These are phyloP conservation scores for Dipodomys spectabilis DNA, from an alignment of 2,113 vertebrate genomes.

Conservation along the genomic window DNA sequence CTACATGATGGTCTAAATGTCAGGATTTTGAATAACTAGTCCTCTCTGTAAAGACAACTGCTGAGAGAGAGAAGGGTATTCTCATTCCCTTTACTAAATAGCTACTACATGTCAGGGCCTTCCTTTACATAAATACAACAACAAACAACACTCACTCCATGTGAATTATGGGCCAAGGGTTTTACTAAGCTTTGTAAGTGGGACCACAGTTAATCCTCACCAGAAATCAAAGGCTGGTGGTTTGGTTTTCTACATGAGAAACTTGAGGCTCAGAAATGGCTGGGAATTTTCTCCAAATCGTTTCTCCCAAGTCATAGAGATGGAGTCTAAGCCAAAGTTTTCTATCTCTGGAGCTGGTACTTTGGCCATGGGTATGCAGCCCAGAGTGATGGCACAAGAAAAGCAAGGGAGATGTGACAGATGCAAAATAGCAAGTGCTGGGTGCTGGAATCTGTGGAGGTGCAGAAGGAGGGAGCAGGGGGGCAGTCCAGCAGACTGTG, in stretches of 20 bases:
- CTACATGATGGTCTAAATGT: neutral
- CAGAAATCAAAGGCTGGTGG: neutral
- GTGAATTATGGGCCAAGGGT: neutral
- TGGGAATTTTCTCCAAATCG: neutral
- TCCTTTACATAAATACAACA: neutral
- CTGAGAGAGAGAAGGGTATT: neutral
- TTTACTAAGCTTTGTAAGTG: conserved; percentile 21
- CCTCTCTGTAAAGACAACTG: neutral
- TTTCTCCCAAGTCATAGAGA: neutral
- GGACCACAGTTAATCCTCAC: conserved; percentile 1
- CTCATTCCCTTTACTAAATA: neutral
- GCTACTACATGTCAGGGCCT: neutral
- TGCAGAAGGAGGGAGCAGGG: neutral
- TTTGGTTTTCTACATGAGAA: neutral
- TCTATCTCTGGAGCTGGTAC: neutral
- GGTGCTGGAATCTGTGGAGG: neutral
- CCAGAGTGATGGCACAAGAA: neutral
- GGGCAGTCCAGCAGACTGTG: neutral
- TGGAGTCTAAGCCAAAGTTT: neutral
- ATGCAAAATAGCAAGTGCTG: neutral
- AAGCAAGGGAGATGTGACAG: neutral
- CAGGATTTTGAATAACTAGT: neutral
- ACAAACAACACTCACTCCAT: neutral
- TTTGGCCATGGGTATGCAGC: neutral
- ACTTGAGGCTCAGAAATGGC: neutral